phyloP scores from a whole-genome alignment of 2,888 invertebrate genomes.

The Lasioglossum marginatum region DNA sequence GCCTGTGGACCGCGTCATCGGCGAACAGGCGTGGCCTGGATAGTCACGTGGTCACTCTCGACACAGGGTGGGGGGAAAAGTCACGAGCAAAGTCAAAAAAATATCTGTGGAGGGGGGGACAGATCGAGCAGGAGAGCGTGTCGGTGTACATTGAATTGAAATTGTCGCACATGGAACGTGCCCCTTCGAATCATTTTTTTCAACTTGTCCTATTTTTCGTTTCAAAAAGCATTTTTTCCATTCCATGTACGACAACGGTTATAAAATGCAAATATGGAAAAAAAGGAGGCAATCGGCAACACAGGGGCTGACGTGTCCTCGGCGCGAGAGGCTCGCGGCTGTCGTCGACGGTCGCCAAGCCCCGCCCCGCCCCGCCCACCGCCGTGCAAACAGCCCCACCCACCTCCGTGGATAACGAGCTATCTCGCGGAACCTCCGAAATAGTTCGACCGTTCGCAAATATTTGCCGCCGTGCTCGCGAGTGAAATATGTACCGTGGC shows the following conservation, averaged over 20 bases:
- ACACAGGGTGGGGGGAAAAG: neutral
- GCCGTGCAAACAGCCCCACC: neutral
- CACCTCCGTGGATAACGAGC: conserved; percentile 12
- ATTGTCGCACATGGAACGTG: neutral
- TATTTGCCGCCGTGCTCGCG: neutral
- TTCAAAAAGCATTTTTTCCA: neutral
- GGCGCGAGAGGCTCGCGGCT: neutral
- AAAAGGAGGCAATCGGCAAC: neutral
- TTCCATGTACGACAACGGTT: neutral
- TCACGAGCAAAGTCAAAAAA: conserved; percentile 11
- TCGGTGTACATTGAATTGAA: neutral
- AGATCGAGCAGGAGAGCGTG: conserved; percentile 31
- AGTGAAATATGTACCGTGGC: neutral
- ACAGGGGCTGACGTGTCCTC: neutral
- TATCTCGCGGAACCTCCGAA: conserved; percentile 14
- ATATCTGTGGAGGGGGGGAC: neutral
- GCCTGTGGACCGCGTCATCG: neutral
- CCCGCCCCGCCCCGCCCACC: neutral
- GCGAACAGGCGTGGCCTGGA: conserved; percentile 13
- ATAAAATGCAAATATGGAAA: neutral
- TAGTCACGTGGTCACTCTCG: neutral
- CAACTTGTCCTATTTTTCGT: neutral
- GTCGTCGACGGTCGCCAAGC: neutral
- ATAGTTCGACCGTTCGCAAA: conserved; percentile 14
- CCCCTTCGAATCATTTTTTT: neutral